These are phyloP conservation scores for Trichomalopsis sarcophagae DNA, from an alignment of 1,140 invertebrate species.

Conservation along the genomic window DNA sequence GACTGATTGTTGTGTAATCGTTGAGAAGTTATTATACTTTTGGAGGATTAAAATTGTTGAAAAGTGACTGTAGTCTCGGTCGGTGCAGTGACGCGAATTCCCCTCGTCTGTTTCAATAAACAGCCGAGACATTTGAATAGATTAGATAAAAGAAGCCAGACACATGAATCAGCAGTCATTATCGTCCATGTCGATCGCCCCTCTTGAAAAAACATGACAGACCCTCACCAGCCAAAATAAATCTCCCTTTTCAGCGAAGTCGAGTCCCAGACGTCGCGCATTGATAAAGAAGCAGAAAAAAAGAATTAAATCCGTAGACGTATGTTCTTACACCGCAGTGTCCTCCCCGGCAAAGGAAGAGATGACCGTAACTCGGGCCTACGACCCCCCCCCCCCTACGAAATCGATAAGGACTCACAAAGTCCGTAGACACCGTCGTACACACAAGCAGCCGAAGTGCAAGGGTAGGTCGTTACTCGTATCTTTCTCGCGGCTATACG, in stretches of 20 bases:
- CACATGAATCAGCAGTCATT: constrained; percentile 10
- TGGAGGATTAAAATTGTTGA: no score
- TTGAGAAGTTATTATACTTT: no score
- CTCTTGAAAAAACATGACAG: not conserved
- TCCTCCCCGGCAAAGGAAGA: not conserved
- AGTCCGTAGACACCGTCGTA: not conserved
- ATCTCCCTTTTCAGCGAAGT: not conserved
- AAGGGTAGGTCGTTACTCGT: not conserved
- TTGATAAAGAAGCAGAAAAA: constrained; percentile 2
- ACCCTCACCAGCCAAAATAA: not conserved
- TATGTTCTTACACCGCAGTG: constrained; percentile 4
- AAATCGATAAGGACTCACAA: constrained; percentile 24
- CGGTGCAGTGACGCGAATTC: not conserved
- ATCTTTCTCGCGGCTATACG: not conserved
- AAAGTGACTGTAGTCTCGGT: not conserved
- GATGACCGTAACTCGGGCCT: not conserved
- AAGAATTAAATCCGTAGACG: constrained; percentile 2
- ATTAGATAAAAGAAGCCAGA: not conserved
- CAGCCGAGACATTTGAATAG: not conserved
- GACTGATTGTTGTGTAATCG: no score
- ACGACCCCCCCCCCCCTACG: not conserved
- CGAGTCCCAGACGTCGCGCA: not conserved
- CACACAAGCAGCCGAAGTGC: not conserved
- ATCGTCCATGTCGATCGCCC: not conserved
- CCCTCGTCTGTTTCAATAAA: not conserved